Conservation (phyloP, 2,113 vertebrate genomes). For the Forbesichthys agassizii region DNA sequence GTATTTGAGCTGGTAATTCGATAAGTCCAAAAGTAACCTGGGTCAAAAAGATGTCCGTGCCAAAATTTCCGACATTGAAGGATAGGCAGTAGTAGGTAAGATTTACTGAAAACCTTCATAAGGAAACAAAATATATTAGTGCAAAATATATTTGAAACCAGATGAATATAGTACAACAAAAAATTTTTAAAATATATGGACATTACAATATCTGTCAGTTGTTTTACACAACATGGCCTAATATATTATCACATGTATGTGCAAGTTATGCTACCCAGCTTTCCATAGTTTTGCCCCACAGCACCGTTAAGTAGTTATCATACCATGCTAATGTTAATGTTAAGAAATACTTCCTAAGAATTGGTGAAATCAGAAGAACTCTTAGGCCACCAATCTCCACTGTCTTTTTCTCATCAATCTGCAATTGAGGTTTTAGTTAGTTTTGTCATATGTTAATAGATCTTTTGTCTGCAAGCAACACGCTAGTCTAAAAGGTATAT, state of each 20-base stretch:
- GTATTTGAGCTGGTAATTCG: slow-evolving; percentile 64
- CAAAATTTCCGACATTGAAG: slow-evolving; percentile 61
- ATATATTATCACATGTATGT: no score
- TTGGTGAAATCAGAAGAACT: slow-evolving; percentile 57
- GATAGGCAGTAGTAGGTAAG: slow-evolving; percentile 63
- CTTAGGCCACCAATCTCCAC: slow-evolving; percentile 51
- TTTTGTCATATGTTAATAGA: neutral
- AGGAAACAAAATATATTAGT: neutral
- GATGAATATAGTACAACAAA: neutral
- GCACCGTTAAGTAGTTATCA: slow-evolving; percentile 10
- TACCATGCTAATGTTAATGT: slow-evolving; percentile 64
- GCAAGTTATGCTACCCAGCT: no score
- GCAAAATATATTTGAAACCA: neutral
- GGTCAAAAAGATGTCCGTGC: slow-evolving; percentile 51
- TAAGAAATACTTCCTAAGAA: slow-evolving; percentile 73
- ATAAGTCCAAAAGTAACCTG: slow-evolving; percentile 55
- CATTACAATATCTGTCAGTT: no score
- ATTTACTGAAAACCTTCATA: slow-evolving; percentile 69
- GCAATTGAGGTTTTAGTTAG: neutral
- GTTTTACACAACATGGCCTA: no score
- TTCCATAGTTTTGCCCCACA: neutral
- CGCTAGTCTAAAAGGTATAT: no score
- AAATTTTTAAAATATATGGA: no score
- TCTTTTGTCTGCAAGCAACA: no score
- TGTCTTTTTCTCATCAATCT: slow-evolving; percentile 58